Conservation (phyloP, 2,113 vertebrate species). For the Dasyprocta punctata region DNA sequence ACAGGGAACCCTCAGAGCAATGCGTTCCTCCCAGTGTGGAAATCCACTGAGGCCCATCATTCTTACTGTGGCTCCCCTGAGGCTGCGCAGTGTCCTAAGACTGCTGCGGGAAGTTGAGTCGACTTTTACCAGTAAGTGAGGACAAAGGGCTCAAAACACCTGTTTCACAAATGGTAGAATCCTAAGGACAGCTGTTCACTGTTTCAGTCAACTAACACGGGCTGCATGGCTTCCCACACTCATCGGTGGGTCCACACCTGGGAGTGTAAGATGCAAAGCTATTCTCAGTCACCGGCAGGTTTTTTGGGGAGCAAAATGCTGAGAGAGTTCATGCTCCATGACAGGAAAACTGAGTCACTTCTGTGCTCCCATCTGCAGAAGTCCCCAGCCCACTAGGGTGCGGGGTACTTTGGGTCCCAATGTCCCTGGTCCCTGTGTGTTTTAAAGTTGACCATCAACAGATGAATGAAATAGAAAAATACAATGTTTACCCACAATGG, state of each 20-base stretch:
- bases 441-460: not conserved
- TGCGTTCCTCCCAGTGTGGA: not conserved
- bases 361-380: not conserved
- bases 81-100: not conserved
- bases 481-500: not conserved
- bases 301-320: not conserved
- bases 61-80: not conserved
- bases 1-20: not conserved
- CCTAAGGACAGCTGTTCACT: not conserved
- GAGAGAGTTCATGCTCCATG: rapidly evolving
- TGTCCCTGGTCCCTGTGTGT: not conserved
- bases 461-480: not conserved
- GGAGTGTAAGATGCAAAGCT: rapidly evolving
- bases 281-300: rapidly evolving
- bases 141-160: not conserved
- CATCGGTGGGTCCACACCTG: not conserved
- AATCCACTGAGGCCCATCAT: too few relatives aligned
- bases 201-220: too few relatives aligned
- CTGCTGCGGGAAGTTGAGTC: not conserved
- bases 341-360: too few relatives aligned
- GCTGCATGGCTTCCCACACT: not conserved
- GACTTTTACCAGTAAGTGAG: not conserved
- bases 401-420: not conserved
- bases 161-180: not conserved
- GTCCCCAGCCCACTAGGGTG: rapidly evolving